A percentile compares a stretch with the other conserved stretches of the same genome.
Evolutionary conservation across 2,113 vertebrate species (phyloP).

Genomic region (Oncorhynchus mykiss): DNA sequence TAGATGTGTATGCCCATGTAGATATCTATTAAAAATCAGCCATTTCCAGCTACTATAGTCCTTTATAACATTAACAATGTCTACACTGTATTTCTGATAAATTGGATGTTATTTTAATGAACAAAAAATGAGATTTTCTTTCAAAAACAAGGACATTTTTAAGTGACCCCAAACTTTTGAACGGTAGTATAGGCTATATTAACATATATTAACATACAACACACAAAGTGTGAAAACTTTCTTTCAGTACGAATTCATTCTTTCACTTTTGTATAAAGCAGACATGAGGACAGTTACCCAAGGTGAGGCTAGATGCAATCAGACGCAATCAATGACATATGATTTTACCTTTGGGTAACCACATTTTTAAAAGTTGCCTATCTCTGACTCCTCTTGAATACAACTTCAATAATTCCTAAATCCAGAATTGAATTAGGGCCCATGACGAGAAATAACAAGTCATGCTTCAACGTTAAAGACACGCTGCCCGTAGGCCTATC

Average conservation of each 20-base stretch:
- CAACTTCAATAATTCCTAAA: background rate
- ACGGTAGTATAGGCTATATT: background rate
- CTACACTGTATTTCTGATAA: too few relatives aligned
- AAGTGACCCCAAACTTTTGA: too few relatives aligned
- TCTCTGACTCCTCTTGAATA: background rate
- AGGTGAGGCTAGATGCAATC: background rate
- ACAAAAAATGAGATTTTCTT: too few relatives aligned
- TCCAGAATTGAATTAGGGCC: slow-evolving; percentile 7
- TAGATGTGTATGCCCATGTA: too few relatives aligned
- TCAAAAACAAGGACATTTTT: too few relatives aligned
- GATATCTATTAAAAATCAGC: too few relatives aligned
- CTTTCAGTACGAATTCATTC: background rate
- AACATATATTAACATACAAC: background rate
- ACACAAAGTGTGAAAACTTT: too few relatives aligned
- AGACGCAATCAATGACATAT: background rate
- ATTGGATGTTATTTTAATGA: too few relatives aligned
- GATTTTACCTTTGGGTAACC: background rate
- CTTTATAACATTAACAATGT: too few relatives aligned
- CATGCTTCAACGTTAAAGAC: background rate
- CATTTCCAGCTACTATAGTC: too few relatives aligned
- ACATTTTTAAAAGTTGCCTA: background rate
- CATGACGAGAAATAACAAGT: slow-evolving; percentile 16
- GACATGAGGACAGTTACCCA: background rate
- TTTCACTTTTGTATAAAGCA: background rate
- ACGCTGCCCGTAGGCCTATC: too few relatives aligned